Percentiles rank a stretch among this genome's conserved stretches.
These are phyloP conservation scores for Theonella swinhoei DNA, from an alignment of 37 sponge, comb jelly and placozoan species.

Conservation along the genomic window DNA sequence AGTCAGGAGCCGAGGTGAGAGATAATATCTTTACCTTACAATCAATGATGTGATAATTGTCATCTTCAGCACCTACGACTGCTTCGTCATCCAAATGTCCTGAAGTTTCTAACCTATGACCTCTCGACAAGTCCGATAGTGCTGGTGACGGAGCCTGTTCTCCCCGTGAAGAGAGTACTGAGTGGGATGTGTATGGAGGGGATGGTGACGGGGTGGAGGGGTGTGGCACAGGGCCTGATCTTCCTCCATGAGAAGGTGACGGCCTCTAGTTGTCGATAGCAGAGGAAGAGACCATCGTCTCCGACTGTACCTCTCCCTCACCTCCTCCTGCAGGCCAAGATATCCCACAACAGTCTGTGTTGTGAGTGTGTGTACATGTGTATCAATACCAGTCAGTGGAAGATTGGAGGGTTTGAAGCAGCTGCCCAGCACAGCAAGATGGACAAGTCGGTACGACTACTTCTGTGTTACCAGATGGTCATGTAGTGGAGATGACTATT, in stretches of 20 bases:
- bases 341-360: conserved; percentile 65
- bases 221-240: conserved; percentile 42
- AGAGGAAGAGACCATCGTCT: background rate
- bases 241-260: conserved; percentile 68
- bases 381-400: background rate
- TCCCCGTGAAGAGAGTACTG: conserved; percentile 30
- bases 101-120: conserved; percentile 62
- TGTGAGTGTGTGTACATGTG: conserved; percentile 48
- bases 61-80: conserved; percentile 58
- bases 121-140: background rate
- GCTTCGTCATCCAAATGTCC: conserved; percentile 75
- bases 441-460: conserved; percentile 11
- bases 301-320: background rate
- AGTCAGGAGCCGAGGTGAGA: background rate
- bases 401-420: conserved; percentile 67
- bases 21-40: background rate
- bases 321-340: conserved; percentile 18
- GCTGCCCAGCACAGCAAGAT: conserved; percentile 18
- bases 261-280: too few species aligned
- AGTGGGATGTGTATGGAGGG: conserved; percentile 33
- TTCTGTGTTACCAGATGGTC: too few species aligned
- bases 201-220: conserved; percentile 63
- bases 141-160: conserved; percentile 58
- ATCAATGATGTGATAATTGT: background rate
- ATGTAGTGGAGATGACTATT: background rate